Base-by-base conservation (phyloP, 1,140 invertebrate species). In the Rhynchophorus ferrugineus region DNA sequence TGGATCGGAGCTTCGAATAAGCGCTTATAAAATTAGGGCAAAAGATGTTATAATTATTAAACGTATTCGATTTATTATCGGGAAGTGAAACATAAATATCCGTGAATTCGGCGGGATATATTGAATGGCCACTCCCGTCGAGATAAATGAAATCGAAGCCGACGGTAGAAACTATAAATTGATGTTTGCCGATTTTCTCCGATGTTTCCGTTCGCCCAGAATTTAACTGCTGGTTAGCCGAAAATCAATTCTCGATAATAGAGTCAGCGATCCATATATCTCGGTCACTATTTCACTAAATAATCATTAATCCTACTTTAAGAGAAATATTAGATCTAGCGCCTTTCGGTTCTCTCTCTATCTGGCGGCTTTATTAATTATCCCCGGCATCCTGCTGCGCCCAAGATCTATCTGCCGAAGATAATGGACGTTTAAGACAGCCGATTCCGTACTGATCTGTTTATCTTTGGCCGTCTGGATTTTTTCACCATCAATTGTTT, bases 221-320 rank as follows among this genome's bases (percentile, higher is more conserved):
- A 42, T 6, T 42, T 9, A 42, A 21, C 39, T 8, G 39, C 18
- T 18, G 19, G 19, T 17, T 17, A 19, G 13, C 6, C 39, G 11
- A 21, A 17, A 42, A 42, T 42, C 39, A 21, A 42, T 42, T 19
- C 17, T 24, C 43, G 43, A 45, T 45, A 45, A 45, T 29, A 34
- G 43, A 45, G 21, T 29, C 22, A 9, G n/a, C 22, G 21, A 13
- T 11, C 43, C 17, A 21, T 45, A 16, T 24, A 33, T 33, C 24
- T 16, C 43, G 43, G 24, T 45, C 43, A 45, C 43, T 45, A 24
- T 45, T 45, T 29, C 9, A 24, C 20, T 33, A 24, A 45, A 45
- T 24, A 45, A 13, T 33, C 43, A 45, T 45, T 45, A 45, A 45
- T 45, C 24, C n/a, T 45, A 13, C 43, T 24, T 14, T 33, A 45